phyloP scores from a whole-genome alignment of 2,113 vertebrate genomes.

The Mola mola region DNA sequence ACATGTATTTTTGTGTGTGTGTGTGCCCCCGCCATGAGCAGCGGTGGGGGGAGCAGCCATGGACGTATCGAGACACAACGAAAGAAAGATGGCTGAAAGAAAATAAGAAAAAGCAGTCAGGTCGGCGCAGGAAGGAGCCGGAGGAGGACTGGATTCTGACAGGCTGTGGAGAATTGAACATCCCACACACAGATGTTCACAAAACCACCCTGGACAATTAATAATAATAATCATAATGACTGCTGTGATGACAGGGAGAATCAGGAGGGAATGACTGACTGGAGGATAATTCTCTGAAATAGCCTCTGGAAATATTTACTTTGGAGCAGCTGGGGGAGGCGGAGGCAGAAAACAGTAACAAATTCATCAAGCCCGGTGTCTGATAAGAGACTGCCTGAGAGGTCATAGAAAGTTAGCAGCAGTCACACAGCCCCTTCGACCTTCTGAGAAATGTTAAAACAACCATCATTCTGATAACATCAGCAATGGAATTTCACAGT shows the following conservation, averaged over 20 bases:
- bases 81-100: conserved; percentile 54
- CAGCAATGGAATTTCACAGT: background rate
- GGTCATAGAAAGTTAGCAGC: conserved; percentile 31
- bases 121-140: conserved; percentile 26
- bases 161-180: conserved; percentile 54
- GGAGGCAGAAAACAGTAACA: conserved; percentile 22
- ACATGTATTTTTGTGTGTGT: conserved; percentile 34
- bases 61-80: conserved; percentile 26
- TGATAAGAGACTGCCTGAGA: background rate
- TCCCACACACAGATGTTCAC: conserved; percentile 77
- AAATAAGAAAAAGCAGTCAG: conserved; percentile 32
- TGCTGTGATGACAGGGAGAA: conserved; percentile 41
- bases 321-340: conserved; percentile 40
- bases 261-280: conserved; percentile 36
- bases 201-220: conserved; percentile 56
- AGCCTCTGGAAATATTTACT: conserved; percentile 55
- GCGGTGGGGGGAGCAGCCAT: background rate
- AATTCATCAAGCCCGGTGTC: conserved; percentile 42
- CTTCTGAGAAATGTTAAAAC: conserved; percentile 3
- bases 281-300: conserved; percentile 40
- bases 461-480: conserved; percentile 14
- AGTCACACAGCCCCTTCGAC: background rate
- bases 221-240: conserved; percentile 58
- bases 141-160: conserved; percentile 48
- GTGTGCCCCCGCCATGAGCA: too few species aligned